phyloP scores from a whole-genome alignment of 2,113 vertebrate species.

The Aegithalos caudatus region DNA sequence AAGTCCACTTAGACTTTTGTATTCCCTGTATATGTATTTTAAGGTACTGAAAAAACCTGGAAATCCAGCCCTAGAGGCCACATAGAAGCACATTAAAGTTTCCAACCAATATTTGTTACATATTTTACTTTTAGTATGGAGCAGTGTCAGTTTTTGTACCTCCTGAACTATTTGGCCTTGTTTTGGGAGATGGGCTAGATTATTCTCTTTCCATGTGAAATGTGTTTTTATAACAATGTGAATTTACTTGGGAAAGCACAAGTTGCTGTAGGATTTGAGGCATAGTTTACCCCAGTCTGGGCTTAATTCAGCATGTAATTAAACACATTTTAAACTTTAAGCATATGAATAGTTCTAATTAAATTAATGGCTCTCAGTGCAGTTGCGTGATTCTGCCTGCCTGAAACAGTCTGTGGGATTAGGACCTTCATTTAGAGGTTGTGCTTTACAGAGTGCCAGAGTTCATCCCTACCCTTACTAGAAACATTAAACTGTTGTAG shows the following conservation, averaged over 20 bases:
- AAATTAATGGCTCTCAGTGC: neutral
- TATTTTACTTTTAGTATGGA: neutral
- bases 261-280: neutral
- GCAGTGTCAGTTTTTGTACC: neutral
- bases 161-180: neutral
- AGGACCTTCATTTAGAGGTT: neutral
- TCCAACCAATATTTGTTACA: neutral
- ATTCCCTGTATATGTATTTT: neutral
- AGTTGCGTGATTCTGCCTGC: neutral
- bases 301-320: constrained; percentile 35
- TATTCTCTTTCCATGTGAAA: neutral
- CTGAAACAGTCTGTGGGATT: neutral
- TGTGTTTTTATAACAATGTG: neutral
- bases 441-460: neutral
- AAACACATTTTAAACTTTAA: constrained; percentile 30
- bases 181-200: neutral
- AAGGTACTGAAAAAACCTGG: neutral
- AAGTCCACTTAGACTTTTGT: neutral
- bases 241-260: neutral
- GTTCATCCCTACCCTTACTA: neutral
- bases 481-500: neutral
- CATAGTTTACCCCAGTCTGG: neutral
- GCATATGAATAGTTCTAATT: constrained; percentile 25
- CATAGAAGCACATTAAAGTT: neutral
- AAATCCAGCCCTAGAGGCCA: neutral